Evolutionary conservation across 2,113 vertebrate species (phyloP), one percentile per base, ranked within the genome.

Genomic region (Mixornis gularis): DNA sequence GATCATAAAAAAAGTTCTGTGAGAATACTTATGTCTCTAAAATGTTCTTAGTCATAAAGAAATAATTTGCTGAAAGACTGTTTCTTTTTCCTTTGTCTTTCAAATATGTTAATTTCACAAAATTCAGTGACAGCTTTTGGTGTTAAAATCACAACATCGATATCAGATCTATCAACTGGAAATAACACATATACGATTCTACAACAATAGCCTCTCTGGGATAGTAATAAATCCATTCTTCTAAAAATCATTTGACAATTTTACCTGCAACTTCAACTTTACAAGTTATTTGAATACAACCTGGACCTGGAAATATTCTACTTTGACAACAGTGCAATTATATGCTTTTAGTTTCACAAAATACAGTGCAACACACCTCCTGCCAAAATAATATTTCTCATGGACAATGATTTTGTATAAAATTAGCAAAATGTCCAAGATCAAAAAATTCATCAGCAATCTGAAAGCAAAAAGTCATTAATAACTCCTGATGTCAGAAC

Each of bases 391-490:
- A 27, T 80, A 56, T 51, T 65, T 78, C 69, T 27, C 18, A 44
- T 14, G 11, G 46, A 73, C 55, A 87, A 19, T 2, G 1, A 63
- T 52, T 85, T 93, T 91, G 5, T 34, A 3, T 89, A 51, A 85
- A 36, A 84, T 80, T 63, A 72, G 21, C 36, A 41, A 92, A 87
- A 94, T 66, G 22, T 60, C 25, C 68, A 34, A 53, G 85, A 83
- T 12, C 7, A 84, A 91, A 97, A 97, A 90, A 48, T 79, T 85
- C 85, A 82, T 51, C 26, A 55, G 72, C 32, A 91, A 51, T 73
- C n/a, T 46, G 38, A 94, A 85, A 80, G 10, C 5, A 93, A 83
- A 85, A 96, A 89, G 32, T 83, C 12, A 86, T 83, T 80, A 83
- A 60, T 20, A 80, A 72, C 6, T 76, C 83, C 72, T 87, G 76